These are phyloP conservation scores for Daboia siamensis DNA, from an alignment of 2,113 vertebrate genomes.

Conservation along the genomic window DNA sequence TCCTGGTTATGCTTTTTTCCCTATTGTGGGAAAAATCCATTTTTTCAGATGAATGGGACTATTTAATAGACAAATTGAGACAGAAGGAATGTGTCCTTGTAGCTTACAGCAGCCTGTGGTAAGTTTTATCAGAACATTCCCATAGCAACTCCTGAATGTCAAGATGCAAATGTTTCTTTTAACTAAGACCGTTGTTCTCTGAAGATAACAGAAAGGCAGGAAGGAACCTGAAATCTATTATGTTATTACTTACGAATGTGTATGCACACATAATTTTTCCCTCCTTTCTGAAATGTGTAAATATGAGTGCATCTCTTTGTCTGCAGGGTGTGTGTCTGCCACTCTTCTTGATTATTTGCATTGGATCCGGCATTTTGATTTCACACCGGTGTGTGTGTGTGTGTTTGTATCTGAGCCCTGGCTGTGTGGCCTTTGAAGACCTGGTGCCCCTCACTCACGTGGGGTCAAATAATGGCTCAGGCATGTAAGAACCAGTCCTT, in stretches of 20 bases:
- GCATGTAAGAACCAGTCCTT: not conserved
- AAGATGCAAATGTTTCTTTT: not conserved
- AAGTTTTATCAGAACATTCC: not conserved
- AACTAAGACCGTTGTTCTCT: not conserved
- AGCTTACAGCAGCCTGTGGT: not conserved
- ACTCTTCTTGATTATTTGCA: not conserved
- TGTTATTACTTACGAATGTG: not conserved
- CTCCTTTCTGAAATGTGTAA: not conserved
- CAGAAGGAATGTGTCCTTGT: not conserved
- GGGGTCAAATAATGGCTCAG: not conserved
- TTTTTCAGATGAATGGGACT: not conserved
- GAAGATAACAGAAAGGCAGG: not conserved
- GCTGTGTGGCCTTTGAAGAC: not conserved
- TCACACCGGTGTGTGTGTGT: not conserved
- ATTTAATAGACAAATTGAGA: not conserved
- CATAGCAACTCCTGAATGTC: not conserved
- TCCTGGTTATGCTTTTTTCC: not conserved
- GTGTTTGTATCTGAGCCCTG: no score
- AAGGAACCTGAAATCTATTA: not conserved
- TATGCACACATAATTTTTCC: not conserved
- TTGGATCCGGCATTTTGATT: not conserved
- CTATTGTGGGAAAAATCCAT: not conserved
- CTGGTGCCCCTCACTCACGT: not conserved
- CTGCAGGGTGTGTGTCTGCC: not conserved
- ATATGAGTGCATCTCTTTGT: not conserved